These are phyloP conservation scores for Darwinula stevensoni DNA, from an alignment of 2,888 invertebrate genomes.

Conservation along the genomic window DNA sequence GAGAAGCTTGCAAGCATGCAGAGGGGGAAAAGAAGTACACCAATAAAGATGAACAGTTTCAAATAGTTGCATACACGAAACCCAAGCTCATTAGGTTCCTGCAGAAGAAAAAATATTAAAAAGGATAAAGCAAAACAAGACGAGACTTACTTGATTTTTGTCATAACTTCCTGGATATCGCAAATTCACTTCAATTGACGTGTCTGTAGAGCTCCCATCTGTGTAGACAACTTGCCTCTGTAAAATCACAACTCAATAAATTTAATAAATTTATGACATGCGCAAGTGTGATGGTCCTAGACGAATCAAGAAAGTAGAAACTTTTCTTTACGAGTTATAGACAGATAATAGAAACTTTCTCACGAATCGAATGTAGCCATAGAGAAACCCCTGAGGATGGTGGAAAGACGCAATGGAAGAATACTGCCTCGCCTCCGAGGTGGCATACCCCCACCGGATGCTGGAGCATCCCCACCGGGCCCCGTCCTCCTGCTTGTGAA, in stretches of 20 bases:
- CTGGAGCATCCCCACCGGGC: constrained; percentile 54
- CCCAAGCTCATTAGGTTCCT: too few relatives aligned
- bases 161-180: constrained; percentile 61
- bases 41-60: background rate
- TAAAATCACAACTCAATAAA: constrained; percentile 10
- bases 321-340: background rate
- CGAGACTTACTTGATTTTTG: constrained; percentile 26
- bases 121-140: background rate
- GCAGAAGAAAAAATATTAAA: background rate
- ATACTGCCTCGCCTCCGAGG: constrained; percentile 53
- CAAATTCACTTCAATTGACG: constrained; percentile 59
- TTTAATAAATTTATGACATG: constrained; percentile 6
- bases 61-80: constrained; percentile 7
- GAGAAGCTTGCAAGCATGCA: constrained; percentile 22
- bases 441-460: constrained; percentile 57
- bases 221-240: constrained; percentile 56
- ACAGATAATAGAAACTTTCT: constrained; percentile 9
- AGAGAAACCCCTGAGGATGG: constrained; percentile 53
- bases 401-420: constrained; percentile 71
- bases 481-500: constrained; percentile 23
- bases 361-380: constrained; percentile 57
- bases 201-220: constrained; percentile 62
- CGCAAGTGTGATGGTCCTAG: too few relatives aligned
- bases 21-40: background rate
- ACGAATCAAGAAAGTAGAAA: too few relatives aligned